Evolutionary conservation across 2,888 invertebrate species (phyloP).

Genomic region (Agonopterix alstromeriana): DNA sequence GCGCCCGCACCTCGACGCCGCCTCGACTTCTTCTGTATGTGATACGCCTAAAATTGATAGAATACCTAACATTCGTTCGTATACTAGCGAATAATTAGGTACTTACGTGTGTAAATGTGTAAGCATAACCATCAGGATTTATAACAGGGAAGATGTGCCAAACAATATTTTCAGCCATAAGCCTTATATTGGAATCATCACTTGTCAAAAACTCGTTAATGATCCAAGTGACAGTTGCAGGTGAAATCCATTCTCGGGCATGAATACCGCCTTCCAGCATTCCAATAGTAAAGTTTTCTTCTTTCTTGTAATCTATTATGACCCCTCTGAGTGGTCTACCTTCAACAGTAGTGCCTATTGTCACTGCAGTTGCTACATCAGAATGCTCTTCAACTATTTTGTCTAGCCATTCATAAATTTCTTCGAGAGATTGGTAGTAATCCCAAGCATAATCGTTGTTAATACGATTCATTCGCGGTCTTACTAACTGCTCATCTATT

Average conservation of each 20-base stretch:
- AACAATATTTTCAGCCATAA: slow-evolving; percentile 80
- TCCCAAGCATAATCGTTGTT: slow-evolving; percentile 61
- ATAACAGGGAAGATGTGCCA: slow-evolving; percentile 86
- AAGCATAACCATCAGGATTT: slow-evolving; percentile 86
- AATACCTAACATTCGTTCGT: too few relatives aligned
- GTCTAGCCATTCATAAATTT: slow-evolving; percentile 78
- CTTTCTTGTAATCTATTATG: slow-evolving; percentile 43
- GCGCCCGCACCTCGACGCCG: too few relatives aligned
- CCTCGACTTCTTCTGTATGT: too few relatives aligned
- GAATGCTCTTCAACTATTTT: slow-evolving; percentile 60
- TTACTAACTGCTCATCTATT: slow-evolving; percentile 42
- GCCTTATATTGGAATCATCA: slow-evolving; percentile 59
- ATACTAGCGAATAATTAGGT: background rate
- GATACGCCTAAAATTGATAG: too few relatives aligned
- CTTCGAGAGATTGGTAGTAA: slow-evolving; percentile 75
- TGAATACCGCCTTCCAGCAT: slow-evolving; percentile 77
- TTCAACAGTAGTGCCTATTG: slow-evolving; percentile 58
- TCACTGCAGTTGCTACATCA: slow-evolving; percentile 49
- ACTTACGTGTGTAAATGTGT: slow-evolving; percentile 78
- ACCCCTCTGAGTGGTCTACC: slow-evolving; percentile 60
- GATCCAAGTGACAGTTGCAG: slow-evolving; percentile 80
- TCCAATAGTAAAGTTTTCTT: slow-evolving; percentile 24
- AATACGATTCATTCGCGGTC: slow-evolving; percentile 14
- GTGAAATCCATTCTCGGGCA: slow-evolving; percentile 86
- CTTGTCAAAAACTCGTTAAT: slow-evolving; percentile 81